A percentile compares a stretch with the other conserved stretches of the same genome.
These are phyloP conservation scores for Arbacia lixula DNA, from an alignment of 53 echinoderm and acorn worm species.

Conservation along the genomic window DNA sequence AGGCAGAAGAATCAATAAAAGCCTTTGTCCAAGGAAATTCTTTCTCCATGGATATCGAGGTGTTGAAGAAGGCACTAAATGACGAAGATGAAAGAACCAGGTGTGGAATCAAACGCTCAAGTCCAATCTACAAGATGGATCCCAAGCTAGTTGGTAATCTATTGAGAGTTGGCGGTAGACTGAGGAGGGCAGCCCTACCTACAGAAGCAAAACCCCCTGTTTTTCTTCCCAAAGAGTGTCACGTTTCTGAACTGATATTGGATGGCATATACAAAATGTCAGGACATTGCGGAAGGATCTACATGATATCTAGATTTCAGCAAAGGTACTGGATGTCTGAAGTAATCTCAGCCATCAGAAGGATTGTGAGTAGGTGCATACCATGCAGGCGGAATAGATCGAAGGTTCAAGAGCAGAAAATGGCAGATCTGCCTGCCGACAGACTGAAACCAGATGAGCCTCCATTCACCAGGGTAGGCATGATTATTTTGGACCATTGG, in stretches of 20 bases:
- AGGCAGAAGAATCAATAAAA: conserved; percentile 22
- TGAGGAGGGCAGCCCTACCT: neutral
- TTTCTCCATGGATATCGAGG: conserved; percentile 13
- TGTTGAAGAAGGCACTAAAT: neutral
- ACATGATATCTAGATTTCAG: conserved; percentile 17
- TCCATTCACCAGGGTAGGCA: conserved; percentile 65
- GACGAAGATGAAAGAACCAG: neutral
- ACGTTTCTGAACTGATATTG: conserved; percentile 34
- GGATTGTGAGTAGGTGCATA: conserved; percentile 21
- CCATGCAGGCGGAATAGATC: conserved; percentile 13
- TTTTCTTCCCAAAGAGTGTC: neutral
- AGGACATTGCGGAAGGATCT: no score
- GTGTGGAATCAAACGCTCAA: neutral
- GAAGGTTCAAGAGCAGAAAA: conserved; percentile 60
- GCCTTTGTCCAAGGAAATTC: conserved; percentile 13
- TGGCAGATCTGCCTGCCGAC: conserved; percentile 58
- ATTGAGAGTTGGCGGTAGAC: neutral
- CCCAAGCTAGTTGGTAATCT: neutral
- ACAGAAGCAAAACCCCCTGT: neutral
- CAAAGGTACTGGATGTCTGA: conserved; percentile 52
- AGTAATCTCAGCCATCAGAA: conserved; percentile 26
- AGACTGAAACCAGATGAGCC: conserved; percentile 56
- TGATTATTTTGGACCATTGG: conserved; percentile 68
- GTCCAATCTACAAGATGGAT: neutral
- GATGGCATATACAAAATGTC: conserved; percentile 8